Evolutionary conservation across 2,888 invertebrate genomes (phyloP).

Genomic region (Dolichopus griseipennis): DNA sequence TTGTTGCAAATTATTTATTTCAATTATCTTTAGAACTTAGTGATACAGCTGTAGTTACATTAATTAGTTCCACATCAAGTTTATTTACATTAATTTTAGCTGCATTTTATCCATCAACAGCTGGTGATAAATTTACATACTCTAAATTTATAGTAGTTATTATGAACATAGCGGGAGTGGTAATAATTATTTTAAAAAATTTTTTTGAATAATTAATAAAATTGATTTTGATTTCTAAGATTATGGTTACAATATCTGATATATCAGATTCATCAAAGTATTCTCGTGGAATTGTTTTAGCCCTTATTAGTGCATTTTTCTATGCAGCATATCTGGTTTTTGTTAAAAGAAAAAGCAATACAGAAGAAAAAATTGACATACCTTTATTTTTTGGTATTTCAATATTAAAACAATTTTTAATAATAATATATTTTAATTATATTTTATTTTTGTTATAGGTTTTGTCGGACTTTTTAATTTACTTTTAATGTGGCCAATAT

Average conservation of each 20-base stretch:
- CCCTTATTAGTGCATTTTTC: conserved; percentile 77
- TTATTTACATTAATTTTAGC: conserved; percentile 83
- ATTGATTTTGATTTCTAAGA: conserved; percentile 45
- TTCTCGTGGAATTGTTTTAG: conserved; percentile 69
- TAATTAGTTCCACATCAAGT: conserved; percentile 80
- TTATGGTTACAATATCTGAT: conserved; percentile 69
- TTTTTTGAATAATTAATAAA: conserved; percentile 16
- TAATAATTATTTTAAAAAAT: conserved; percentile 47
- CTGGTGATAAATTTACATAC: conserved; percentile 73
- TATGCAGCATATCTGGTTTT: conserved; percentile 87
- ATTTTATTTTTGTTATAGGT: conserved; percentile 48
- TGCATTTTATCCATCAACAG: conserved; percentile 73
- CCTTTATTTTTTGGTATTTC: conserved; percentile 89
- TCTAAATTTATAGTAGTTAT: conserved; percentile 75
- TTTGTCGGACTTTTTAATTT: conserved; percentile 89
- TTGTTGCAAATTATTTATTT: conserved; percentile 85
- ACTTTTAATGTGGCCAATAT: conserved; percentile 80
- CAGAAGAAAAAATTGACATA: conserved; percentile 89
- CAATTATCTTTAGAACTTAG: conserved; percentile 79
- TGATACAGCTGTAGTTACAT: conserved; percentile 77
- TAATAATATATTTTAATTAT: background rate
- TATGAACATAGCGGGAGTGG: conserved; percentile 69
- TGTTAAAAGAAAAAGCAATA: conserved; percentile 75
- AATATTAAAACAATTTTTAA: background rate
- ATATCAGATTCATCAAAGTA: conserved; percentile 55